Evolutionary conservation across 2,113 vertebrate genomes (phyloP).

Genomic region (Mesitornis unicolor): DNA sequence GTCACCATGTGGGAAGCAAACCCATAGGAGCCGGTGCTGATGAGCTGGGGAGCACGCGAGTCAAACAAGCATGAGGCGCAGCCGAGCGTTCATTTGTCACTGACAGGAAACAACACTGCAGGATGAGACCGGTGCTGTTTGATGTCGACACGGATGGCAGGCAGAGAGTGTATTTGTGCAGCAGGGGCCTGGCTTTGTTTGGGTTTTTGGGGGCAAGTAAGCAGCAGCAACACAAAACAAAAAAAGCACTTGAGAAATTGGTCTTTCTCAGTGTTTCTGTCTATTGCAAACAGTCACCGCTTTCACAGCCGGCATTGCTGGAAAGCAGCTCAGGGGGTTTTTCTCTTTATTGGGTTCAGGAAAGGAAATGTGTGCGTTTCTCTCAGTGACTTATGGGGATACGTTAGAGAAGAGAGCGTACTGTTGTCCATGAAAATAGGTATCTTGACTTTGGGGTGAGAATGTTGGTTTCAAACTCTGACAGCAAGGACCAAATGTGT

Average conservation of each 20-base stretch:
- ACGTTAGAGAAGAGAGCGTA: background rate
- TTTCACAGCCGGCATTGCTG: background rate
- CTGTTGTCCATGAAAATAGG: background rate
- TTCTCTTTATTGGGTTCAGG: background rate
- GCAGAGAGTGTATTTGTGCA: background rate
- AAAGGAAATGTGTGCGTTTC: background rate
- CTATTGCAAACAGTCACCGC: background rate
- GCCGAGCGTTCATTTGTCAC: background rate
- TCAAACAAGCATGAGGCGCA: background rate
- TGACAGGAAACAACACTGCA: background rate
- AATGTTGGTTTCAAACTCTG: background rate
- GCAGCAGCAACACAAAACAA: background rate
- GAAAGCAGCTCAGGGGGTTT: rapidly evolving
- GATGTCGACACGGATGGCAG: background rate
- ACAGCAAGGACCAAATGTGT: background rate
- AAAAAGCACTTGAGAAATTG: background rate
- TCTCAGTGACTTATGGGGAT: rapidly evolving
- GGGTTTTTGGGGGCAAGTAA: background rate
- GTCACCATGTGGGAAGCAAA: background rate
- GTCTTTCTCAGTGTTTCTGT: background rate
- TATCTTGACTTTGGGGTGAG: background rate
- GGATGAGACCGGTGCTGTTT: background rate
- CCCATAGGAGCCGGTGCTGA: rapidly evolving
- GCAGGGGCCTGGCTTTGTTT: background rate
- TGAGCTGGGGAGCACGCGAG: background rate